A percentile compares a stretch with the other conserved stretches of the same genome.
Evolutionary conservation across 1,140 invertebrate genomes (phyloP).

Genomic region (Oppia nitens): DNA sequence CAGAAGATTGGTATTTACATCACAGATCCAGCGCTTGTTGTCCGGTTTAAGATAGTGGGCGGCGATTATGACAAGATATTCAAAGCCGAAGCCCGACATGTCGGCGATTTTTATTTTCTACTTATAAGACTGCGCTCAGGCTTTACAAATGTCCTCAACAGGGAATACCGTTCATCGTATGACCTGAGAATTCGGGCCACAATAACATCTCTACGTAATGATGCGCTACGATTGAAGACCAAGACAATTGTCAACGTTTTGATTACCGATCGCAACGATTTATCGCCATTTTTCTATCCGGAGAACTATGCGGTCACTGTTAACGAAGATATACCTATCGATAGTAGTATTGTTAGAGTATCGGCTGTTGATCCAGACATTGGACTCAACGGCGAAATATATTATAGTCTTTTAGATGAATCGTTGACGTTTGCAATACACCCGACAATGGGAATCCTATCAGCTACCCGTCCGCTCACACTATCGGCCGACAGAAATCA

Average conservation of each 20-base stretch:
- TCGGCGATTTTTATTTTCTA: constrained; percentile 87
- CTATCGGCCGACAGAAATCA: constrained; percentile 27
- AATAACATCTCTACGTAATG: constrained; percentile 14
- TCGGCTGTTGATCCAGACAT: constrained; percentile 79
- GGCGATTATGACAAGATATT: constrained; percentile 79
- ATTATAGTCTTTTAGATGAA: constrained; percentile 72
- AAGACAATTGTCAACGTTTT: constrained; percentile 46
- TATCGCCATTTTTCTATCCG: constrained; percentile 76
- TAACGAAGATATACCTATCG: constrained; percentile 69
- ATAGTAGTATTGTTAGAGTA: constrained; percentile 35
- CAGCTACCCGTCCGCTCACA: constrained; percentile 56
- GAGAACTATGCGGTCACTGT: constrained; percentile 55
- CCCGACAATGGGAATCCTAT: constrained; percentile 72
- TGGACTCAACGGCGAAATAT: constrained; percentile 84
- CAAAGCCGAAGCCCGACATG: constrained; percentile 57
- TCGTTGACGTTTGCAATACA: constrained; percentile 76
- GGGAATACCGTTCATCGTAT: constrained; percentile 71
- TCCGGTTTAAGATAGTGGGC: constrained; percentile 61
- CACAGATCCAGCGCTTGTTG: constrained; percentile 27
- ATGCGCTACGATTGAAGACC: constrained; percentile 14
- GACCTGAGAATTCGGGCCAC: constrained; percentile 59
- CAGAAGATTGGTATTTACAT: constrained; percentile 48
- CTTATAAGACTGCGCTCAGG: constrained; percentile 65
- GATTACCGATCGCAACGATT: constrained; percentile 73
- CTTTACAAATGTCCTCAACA: constrained; percentile 65